These are phyloP conservation scores for Anadara kagoshimensis DNA, from an alignment of 1,140 invertebrate species.

Conservation along the genomic window DNA sequence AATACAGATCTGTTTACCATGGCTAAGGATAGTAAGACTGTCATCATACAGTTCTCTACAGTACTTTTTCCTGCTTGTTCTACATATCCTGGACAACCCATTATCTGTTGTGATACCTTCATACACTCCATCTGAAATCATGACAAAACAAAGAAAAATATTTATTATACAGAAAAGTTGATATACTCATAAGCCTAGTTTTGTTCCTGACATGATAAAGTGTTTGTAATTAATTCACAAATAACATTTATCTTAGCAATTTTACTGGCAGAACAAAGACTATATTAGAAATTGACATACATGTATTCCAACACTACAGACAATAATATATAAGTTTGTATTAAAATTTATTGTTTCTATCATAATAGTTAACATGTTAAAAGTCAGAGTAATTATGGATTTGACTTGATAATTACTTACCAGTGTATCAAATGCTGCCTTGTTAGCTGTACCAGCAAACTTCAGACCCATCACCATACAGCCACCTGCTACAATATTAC, in stretches of 20 bases:
- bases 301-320: background rate
- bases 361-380: no score
- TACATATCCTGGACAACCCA: conserved; percentile 80
- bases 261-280: no score
- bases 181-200: conserved; percentile 33
- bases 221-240: no score
- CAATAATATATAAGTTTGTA: no score
- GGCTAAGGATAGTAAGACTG: conserved; percentile 86
- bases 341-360: no score
- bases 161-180: background rate
- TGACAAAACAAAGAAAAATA: conserved; percentile 25
- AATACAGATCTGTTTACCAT: conserved; percentile 82
- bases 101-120: conserved; percentile 79
- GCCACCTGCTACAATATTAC: conserved; percentile 94
- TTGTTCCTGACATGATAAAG: no score
- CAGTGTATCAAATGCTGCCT: conserved; percentile 78
- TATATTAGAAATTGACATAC: no score
- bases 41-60: conserved; percentile 91
- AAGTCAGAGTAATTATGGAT: no score
- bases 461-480: conserved; percentile 95
- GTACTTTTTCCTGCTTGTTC: conserved; percentile 92
- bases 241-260: no score
- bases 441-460: conserved; percentile 93
- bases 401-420: conserved; percentile 46
- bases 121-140: conserved; percentile 67